Evolutionary conservation across 2,113 vertebrate species (phyloP).

Genomic region (Tupaia tana): DNA sequence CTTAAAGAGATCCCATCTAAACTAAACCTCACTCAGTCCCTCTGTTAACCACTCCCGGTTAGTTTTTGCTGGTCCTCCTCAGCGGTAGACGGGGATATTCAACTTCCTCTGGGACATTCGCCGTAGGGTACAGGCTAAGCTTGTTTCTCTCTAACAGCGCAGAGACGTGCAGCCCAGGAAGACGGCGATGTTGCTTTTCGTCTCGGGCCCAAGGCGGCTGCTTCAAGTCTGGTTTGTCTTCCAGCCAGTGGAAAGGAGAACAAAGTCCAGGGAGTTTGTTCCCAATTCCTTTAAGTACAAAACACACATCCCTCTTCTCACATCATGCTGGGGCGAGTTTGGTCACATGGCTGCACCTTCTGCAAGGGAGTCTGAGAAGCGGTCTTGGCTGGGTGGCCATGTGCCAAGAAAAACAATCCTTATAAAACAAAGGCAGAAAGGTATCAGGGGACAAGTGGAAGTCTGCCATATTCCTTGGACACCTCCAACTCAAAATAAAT

Average conservation of each 20-base stretch:
- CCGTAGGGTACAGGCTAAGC: neutral
- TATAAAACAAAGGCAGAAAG: neutral
- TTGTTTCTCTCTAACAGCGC: neutral
- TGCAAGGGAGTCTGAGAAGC: neutral
- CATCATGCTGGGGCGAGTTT: neutral
- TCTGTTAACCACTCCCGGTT: too few relatives aligned
- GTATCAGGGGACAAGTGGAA: neutral
- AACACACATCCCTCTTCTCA: neutral
- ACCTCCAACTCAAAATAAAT: neutral
- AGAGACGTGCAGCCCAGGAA: neutral
- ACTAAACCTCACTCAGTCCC: neutral
- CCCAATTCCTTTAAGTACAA: neutral
- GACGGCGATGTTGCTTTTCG: neutral
- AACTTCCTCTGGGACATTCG: neutral
- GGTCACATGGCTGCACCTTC: neutral
- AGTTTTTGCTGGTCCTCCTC: neutral
- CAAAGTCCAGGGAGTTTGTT: neutral
- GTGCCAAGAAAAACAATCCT: neutral
- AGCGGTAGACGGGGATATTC: neutral
- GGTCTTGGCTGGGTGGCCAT: neutral
- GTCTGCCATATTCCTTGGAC: neutral
- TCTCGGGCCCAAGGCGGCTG: neutral
- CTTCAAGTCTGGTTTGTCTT: neutral
- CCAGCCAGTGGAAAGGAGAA: neutral
- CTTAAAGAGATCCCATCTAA: neutral